Evolutionary conservation across 2,797 vertebrate genomes (phyloP), one percentile per base, ranked within the genome.

Genomic region (Spinibarbus caldwelli): DNA sequence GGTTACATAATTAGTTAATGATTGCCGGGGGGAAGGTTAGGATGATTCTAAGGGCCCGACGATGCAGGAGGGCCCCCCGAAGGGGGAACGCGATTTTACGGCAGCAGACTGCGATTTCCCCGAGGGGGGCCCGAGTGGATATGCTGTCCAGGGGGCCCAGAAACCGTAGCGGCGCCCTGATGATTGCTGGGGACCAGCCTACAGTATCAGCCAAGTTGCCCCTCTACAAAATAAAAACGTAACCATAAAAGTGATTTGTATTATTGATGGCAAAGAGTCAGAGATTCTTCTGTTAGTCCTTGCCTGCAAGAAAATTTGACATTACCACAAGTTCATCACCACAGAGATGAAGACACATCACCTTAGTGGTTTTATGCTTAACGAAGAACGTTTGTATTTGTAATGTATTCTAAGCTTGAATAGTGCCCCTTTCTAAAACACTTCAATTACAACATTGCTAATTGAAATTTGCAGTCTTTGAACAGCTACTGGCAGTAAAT

Each of bases 191-290:
- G 23, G 21, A 57, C 31, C 57, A 6, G 14, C 49, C 7, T n/a
- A 21, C 49, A 77, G 49, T 38, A 38, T 77, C 34, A 26, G 75
- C 14, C 75, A 57, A 57, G 8, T 21, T 52, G 17, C 29, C 31
- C 29, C 47, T 14, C 75, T 17, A 41, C 23, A 17, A 57, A 77
- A 77, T 23, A 14, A 64, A 57, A n/a, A 38, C 12, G 3, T 21
- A 81, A 57, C 34, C 34, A 9, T 71, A 54, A 54, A 81, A 54
- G 49, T 71, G 66, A 82, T 71, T 82, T 82, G 67, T 82, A 6
- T 43, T 71, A 43, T 31, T 29, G 36, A 82, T 59, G 79, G 67
- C 10, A 72, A 43, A 57, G n/a, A 72, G 36, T 36, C 67, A 43
- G 15, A 72, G 47, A 41, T 23, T 54, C 62, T 14, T 36, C 31